Conservation (phyloP, 2,113 vertebrate genomes). For the Cephalopterus ornatus region DNA sequence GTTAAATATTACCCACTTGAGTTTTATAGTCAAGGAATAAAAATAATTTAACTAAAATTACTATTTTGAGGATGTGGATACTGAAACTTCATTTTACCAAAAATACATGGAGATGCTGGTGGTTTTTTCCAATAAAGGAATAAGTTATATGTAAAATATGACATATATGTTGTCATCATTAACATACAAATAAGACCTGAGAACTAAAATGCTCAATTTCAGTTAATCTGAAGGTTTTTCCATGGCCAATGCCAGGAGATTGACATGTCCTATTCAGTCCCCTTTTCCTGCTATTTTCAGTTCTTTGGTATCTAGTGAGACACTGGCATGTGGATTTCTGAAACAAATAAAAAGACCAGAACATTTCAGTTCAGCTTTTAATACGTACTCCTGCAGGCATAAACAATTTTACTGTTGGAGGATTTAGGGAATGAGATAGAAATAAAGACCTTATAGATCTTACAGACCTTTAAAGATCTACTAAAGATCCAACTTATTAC, state of each 20-base stretch:
- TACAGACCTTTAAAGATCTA: not conserved
- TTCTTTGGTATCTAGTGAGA: not conserved
- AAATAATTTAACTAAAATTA: not conserved
- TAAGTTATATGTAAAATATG: not conserved
- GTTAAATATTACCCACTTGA: not conserved
- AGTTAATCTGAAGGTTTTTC: not conserved
- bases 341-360: not conserved
- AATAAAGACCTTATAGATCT: not conserved
- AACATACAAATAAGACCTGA: not conserved
- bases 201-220: not conserved
- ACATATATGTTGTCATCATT: not conserved
- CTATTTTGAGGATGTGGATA: not conserved
- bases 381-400: not conserved
- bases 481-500: not conserved
- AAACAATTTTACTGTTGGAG: not conserved
- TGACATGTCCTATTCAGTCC: not conserved
- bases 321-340: not conserved
- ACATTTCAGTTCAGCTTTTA: not conserved
- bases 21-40: not conserved
- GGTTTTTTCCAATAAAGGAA: not conserved
- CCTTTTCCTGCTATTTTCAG: not conserved
- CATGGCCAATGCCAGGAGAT: not conserved
- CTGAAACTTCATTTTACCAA: not conserved
- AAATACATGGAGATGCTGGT: not conserved
- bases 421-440: not conserved